These are phyloP conservation scores for Drosophila ogumai DNA, from an alignment of 1,140 invertebrate genomes.

Conservation along the genomic window DNA sequence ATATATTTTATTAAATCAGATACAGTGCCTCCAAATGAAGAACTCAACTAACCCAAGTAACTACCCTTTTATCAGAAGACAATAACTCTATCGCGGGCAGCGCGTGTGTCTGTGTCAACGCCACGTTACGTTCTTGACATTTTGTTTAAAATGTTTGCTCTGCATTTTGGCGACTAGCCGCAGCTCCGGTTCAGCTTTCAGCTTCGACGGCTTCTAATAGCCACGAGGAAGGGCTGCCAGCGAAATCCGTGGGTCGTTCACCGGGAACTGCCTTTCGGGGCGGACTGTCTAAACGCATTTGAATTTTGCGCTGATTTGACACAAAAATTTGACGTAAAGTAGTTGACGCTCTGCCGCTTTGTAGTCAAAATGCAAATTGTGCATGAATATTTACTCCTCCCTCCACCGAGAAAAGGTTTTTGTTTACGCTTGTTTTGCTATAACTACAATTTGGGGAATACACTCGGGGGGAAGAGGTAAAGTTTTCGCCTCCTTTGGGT, in stretches of 20 bases:
- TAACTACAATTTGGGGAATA: conserved; percentile 44
- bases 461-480: conserved; percentile 11
- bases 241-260: conserved; percentile 34
- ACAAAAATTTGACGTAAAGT: conserved; percentile 71
- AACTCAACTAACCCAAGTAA: neutral
- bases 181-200: conserved; percentile 3
- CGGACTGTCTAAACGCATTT: conserved; percentile 54
- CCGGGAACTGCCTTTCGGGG: conserved; percentile 9
- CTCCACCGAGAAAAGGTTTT: conserved; percentile 43
- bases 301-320: conserved; percentile 79
- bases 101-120: conserved; percentile 20
- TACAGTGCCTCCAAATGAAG: neutral
- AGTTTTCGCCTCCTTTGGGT: conserved; percentile 27
- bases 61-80: conserved; percentile 13
- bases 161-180: conserved; percentile 53
- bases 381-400: conserved; percentile 48
- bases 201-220: conserved; percentile 9
- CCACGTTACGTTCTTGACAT: conserved; percentile 56
- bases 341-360: conserved; percentile 20
- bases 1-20: neutral
- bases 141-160: conserved; percentile 65
- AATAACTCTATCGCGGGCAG: conserved; percentile 30
- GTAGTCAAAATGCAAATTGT: conserved; percentile 73
- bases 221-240: conserved; percentile 5
- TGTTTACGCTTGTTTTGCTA: conserved; percentile 69